Evolutionary conservation across 1,140 invertebrate species (phyloP).

Genomic region (Charaxes varanes): DNA sequence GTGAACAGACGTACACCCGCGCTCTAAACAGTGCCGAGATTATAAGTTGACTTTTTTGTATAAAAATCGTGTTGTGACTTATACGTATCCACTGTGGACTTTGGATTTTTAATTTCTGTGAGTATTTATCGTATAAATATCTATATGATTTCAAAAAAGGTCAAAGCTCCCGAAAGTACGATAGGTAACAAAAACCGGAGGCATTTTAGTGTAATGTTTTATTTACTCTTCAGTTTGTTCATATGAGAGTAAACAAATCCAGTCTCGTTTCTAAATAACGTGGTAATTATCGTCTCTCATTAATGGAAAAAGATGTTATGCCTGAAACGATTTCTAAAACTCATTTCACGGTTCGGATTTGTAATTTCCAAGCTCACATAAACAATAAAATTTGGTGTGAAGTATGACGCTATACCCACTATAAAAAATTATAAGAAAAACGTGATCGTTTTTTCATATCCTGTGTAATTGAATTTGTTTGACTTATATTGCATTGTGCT

Average conservation of each 20-base stretch:
- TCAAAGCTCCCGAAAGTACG: constrained; percentile 15
- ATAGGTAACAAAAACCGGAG: constrained; percentile 8
- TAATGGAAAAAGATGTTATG: not conserved
- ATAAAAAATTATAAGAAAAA: too few species aligned
- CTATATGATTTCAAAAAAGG: constrained; percentile 11
- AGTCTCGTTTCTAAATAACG: not conserved
- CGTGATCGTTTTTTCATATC: too few species aligned
- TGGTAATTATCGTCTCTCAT: not conserved
- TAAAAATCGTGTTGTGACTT: constrained; percentile 61
- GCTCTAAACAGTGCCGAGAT: constrained; percentile 35
- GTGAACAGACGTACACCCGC: constrained; percentile 32
- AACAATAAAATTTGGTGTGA: too few species aligned
- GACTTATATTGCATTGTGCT: too few species aligned
- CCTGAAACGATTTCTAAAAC: too few species aligned
- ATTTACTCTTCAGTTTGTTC: constrained; percentile 1
- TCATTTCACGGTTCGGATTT: constrained; percentile 5
- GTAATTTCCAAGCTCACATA: constrained; percentile 1
- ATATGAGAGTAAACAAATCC: not conserved
- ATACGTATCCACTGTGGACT: constrained; percentile 25
- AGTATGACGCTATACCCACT: too few species aligned
- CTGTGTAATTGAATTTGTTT: too few species aligned
- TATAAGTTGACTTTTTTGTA: constrained; percentile 45
- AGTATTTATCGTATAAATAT: constrained; percentile 34
- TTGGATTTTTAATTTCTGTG: constrained; percentile 56
- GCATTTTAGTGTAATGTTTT: constrained; percentile 12